A percentile compares a stretch with the other conserved stretches of the same genome.
These are phyloP conservation scores for Cheilosia pagana DNA, from an alignment of 2,888 invertebrate species.

Conservation along the genomic window DNA sequence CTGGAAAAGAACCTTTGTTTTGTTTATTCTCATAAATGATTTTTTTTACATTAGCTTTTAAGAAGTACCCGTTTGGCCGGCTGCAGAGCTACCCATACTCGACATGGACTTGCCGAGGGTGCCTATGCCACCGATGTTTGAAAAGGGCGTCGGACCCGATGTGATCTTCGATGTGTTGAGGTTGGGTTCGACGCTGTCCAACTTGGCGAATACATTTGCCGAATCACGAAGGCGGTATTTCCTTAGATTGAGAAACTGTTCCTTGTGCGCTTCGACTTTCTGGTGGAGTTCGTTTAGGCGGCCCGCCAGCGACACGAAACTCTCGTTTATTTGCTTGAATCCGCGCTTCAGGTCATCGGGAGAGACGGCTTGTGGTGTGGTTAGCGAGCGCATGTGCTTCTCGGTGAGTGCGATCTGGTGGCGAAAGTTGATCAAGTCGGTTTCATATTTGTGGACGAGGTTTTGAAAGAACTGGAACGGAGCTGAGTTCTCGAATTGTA, in stretches of 20 bases:
- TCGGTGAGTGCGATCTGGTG: conserved; percentile 90
- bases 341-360: conserved; percentile 91
- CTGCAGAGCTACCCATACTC: conserved; percentile 62
- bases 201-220: conserved; percentile 89
- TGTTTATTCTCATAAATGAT: conserved; percentile 29
- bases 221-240: conserved; percentile 89
- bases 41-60: conserved; percentile 15
- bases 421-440: conserved; percentile 87
- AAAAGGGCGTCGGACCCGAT: conserved; percentile 87
- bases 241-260: conserved; percentile 91
- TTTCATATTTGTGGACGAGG: conserved; percentile 88
- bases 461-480: conserved; percentile 89
- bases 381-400: conserved; percentile 88
- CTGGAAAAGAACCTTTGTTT: conserved; percentile 48
- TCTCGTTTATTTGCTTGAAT: conserved; percentile 92
- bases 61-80: conserved; percentile 52
- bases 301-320: conserved; percentile 94
- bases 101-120: conserved; percentile 79
- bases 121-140: conserved; percentile 80
- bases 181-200: conserved; percentile 81
- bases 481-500: conserved; percentile 90
- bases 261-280: conserved; percentile 91
- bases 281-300: conserved; percentile 92
- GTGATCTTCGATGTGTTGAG: conserved; percentile 84
- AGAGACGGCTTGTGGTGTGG: conserved; percentile 86